Evolutionary conservation across 2,888 invertebrate genomes (phyloP), one percentile per base, ranked within the genome.

Genomic region (Cataglyphis livida): DNA sequence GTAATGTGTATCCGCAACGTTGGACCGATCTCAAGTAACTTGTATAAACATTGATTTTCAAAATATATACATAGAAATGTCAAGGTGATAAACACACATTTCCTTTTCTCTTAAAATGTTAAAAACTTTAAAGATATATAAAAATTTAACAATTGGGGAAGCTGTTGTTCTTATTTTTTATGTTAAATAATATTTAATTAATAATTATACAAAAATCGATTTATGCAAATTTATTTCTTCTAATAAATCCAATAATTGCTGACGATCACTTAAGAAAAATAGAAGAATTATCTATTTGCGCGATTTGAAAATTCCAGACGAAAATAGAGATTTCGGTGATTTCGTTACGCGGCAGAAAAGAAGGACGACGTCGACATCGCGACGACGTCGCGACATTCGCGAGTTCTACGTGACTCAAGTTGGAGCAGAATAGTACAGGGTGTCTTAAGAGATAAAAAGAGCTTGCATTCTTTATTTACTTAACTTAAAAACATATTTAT

Each of bases 401-500:
- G 64, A 83, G 25, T 48, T 83, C 12, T 85, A 85, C 83, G 82
- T 82, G 82, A 85, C 54, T 62, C 62, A 65, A 51, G 70, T 38
- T 61, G 54, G 7, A 65, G 51, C 64, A 59, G 38, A 61, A 70
- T 64, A 44, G 75, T 81, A 70, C 62, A 51, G 57, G 62, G 59
- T 70, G 82, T 62, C 62, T 75, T 57, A 59, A n/a, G 48, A 71
- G 32, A 66, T 21, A 51, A 6, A 9, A 3, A 9, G 3, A 21
- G 15, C 12, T 74, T 44, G 21, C 21, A 44, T 28, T 44, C 7
- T 62, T 35, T 32, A 44, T 32, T 62, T 62, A 62, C 10, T 25
- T 41, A n/a, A 32, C 1, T 44, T n/a, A 51, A 51, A 38, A 35
- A 41, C 44, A 51, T n/a, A 7, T 66, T 12, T 51, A 28, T 44